phyloP scores from a whole-genome alignment of 2,888 invertebrate genomes.

The Heliconius erato region DNA sequence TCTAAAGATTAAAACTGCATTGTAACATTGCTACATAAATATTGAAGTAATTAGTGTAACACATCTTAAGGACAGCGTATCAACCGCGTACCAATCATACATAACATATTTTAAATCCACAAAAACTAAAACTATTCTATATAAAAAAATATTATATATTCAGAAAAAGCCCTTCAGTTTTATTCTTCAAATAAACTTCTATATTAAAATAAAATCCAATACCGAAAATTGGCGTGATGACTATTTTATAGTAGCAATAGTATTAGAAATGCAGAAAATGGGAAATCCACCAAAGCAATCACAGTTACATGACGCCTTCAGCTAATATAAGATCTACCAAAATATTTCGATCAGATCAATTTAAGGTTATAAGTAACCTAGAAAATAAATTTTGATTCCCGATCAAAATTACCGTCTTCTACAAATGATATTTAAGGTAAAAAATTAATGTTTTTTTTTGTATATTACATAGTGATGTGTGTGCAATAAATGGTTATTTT shows the following conservation, averaged over 20 bases:
- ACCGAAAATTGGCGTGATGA: neutral
- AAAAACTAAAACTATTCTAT: neutral
- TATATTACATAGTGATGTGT: conserved; percentile 2
- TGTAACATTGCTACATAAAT: neutral
- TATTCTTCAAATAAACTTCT: neutral
- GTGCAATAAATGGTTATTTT: conserved; percentile 16
- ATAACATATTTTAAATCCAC: neutral
- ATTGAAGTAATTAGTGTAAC: neutral
- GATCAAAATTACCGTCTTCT: conserved; percentile 39
- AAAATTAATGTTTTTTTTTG: neutral
- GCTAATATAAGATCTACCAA: conserved; percentile 42
- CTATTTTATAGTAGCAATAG: conserved; percentile 7
- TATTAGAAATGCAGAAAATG: conserved; percentile 36
- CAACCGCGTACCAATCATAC: neutral
- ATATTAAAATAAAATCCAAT: neutral
- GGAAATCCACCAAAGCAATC: conserved; percentile 49
- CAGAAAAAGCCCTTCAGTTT: neutral
- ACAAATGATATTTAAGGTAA: neutral
- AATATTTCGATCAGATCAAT: conserved; percentile 52
- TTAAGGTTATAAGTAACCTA: conserved; percentile 49
- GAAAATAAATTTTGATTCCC: no score
- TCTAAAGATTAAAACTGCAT: neutral
- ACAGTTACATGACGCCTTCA: conserved; percentile 48
- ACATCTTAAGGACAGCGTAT: neutral
- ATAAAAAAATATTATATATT: neutral